Base-by-base conservation (phyloP, 2,113 vertebrate species). In the Desmodus rotundus region DNA sequence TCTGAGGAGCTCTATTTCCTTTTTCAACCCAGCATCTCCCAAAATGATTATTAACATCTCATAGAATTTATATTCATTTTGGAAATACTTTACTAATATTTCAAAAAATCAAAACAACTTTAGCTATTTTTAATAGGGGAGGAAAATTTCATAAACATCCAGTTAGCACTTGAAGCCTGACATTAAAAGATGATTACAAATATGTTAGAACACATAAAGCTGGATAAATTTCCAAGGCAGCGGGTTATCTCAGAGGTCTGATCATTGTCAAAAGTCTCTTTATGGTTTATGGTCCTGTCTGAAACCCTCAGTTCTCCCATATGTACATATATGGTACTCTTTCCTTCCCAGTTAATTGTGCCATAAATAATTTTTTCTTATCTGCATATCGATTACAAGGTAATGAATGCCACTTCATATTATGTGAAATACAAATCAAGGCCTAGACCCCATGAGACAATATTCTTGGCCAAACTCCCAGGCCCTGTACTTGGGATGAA, bases 381-480 rank as follows among this genome's bases (percentile, higher is more conserved):
- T 96, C 97, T 98, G 86, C 92, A 95, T 98, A 97, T 97, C 94
- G 85, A 97, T 98, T 98, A 97, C 93, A 97, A 94, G 90, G 96
- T 95, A 97, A 97, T 97, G 96, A 98, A 98, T 94, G 97, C 92
- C 97, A 98, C 95, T 97, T 98, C 97, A 87, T 93, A 97, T 97
- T 96, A 98, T 85, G 93, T 93, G 97, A 98, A 97, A 97, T 96
- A 97, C 96, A 97, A 91, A 97, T 97, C 97, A 97, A 93, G 94
- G 86, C 83, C 61, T 85, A 95, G 89, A 97, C 96, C 95, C 94
- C 87, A 28, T 96, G 96, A 97, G 96, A 97, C 94, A 91, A 95
- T 95, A 93, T 96, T 97, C 89, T 97, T 98, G 97, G 97, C 97
- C 86, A 94, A 96, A 97, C 83, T 97, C 97, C 97, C 96, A 95